Evolutionary conservation across 1,140 invertebrate genomes (phyloP), one percentile per base, ranked within the genome.

Genomic region (Drosophila serrata): DNA sequence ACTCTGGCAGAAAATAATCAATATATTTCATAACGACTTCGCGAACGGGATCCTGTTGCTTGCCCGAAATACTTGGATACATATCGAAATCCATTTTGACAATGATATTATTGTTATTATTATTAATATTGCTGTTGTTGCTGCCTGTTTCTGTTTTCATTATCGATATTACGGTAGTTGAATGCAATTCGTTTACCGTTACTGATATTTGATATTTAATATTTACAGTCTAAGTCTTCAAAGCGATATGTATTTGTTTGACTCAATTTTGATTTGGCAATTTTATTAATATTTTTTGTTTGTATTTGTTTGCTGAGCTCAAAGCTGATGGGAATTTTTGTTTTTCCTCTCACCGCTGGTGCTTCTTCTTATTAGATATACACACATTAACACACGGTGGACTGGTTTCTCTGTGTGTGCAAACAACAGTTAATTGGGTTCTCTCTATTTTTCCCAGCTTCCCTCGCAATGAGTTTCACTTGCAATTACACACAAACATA

Each of bases 1-100:
- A 95, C 94, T 95, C 94, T 77, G 94, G 94, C 81, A 94, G 94
- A 93, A 95, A 95, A 91, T 95, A 95, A 93, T 95, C 94, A 75
- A 95, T 94, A 92, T 95, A 95, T 85, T 95, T 95, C 92, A 94
- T 94, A 81, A 95, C 94, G 62, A 95, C 94, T 92, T 95, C 94
- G 76, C 94, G 93, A 43, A 95, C 94, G 70, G 95, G 93, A 93
- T 95, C 94, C 92, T 94, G 94, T 92, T 94, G 94, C 93, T 95
- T 94, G 86, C 94, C 94, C 93, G 94, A 94, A 90, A 95, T 94
- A 90, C 94, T 94, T 84, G 94, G 93, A 93, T 95, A 94, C 78
- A 93, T 87, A 92, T 93, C 94, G 79, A 93, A 93, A 92, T 93
- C 93, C 93, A 94, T 94, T 82, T 79, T 86, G 58, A 27, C 74